A percentile compares a stretch with the other conserved stretches of the same genome.
phyloP scores from a whole-genome alignment of 1,140 invertebrate genomes.

The Argopecten irradians region DNA sequence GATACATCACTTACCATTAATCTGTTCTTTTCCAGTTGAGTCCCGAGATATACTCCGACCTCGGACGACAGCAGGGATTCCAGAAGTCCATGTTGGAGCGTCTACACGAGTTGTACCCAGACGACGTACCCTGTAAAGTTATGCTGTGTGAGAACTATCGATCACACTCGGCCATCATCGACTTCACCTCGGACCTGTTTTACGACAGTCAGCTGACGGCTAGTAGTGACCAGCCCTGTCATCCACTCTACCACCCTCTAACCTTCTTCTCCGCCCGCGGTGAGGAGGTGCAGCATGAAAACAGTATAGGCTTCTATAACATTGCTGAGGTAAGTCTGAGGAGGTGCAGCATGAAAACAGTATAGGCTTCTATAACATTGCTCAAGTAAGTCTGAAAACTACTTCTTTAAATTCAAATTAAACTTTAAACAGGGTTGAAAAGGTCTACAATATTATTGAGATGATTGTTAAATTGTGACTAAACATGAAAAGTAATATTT shows the following conservation, averaged over 20 bases:
- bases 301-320: slow-evolving; percentile 92
- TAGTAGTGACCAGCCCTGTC: slow-evolving; percentile 83
- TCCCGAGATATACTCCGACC: slow-evolving; percentile 88
- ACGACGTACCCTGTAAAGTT: slow-evolving; percentile 87
- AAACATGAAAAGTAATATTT: neutral
- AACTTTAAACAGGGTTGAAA: too few species aligned
- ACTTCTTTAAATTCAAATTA: too few species aligned
- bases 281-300: slow-evolving; percentile 85
- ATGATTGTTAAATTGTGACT: slow-evolving; percentile 74
- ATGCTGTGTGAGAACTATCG: slow-evolving; percentile 91
- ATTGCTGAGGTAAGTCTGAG: slow-evolving; percentile 83
- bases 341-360: slow-evolving; percentile 86
- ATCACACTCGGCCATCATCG: slow-evolving; percentile 89
- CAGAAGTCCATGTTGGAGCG: slow-evolving; percentile 89
- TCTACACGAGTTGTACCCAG: slow-evolving; percentile 87
- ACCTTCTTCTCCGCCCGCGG: slow-evolving; percentile 90
- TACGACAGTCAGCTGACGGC: slow-evolving; percentile 88
- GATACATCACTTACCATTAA: too few species aligned
- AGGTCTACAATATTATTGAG: slow-evolving; percentile 87
- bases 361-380: slow-evolving; percentile 90
- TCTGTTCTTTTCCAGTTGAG: slow-evolving; percentile 79
- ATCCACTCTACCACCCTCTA: slow-evolving; percentile 85
- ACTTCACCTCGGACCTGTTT: slow-evolving; percentile 89
- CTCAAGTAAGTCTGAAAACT: slow-evolving; percentile 81
- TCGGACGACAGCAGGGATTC: slow-evolving; percentile 86